phyloP scores from a whole-genome alignment of 2,797 vertebrate species.

The Myotis vivesi region DNA sequence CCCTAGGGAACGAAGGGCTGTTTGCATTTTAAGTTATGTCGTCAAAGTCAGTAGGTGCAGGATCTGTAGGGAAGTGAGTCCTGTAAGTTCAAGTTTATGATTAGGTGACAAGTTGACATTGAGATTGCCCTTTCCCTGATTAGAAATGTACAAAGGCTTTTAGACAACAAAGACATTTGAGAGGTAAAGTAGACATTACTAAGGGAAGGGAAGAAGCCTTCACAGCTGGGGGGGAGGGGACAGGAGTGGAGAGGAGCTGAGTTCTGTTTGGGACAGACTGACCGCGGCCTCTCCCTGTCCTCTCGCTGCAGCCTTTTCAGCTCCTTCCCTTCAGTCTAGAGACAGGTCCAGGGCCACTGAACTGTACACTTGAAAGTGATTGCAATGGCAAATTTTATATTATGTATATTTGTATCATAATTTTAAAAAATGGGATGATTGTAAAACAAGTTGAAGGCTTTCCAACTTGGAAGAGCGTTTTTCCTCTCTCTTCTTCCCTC shows the following conservation, averaged over 20 bases:
- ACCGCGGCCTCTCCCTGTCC: too few species aligned
- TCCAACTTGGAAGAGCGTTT: neutral
- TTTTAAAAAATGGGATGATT: neutral
- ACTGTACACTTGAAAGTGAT: neutral
- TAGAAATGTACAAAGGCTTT: constrained; percentile 74
- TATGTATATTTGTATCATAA: neutral
- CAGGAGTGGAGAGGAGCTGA: neutral
- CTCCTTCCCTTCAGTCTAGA: neutral
- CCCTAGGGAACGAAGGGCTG: constrained; percentile 6
- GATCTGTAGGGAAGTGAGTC: constrained; percentile 53
- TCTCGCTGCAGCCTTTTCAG: neutral
- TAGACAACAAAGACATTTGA: constrained; percentile 35
- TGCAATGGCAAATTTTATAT: neutral
- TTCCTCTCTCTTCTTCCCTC: too few species aligned
- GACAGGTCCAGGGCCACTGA: neutral
- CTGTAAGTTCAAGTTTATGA: constrained; percentile 62
- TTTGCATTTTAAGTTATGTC: constrained; percentile 32
- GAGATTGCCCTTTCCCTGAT: constrained; percentile 74
- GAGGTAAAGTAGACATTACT: neutral
- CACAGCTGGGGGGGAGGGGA: neutral
- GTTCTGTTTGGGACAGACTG: neutral
- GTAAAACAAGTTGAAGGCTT: neutral
- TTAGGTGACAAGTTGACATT: constrained; percentile 66
- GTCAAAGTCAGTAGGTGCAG: neutral
- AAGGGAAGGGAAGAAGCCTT: neutral